A percentile compares a stretch with the other conserved stretches of the same genome.
These are phyloP conservation scores for Cosmopolites sordidus DNA, from an alignment of 2,888 invertebrate species.

Conservation along the genomic window DNA sequence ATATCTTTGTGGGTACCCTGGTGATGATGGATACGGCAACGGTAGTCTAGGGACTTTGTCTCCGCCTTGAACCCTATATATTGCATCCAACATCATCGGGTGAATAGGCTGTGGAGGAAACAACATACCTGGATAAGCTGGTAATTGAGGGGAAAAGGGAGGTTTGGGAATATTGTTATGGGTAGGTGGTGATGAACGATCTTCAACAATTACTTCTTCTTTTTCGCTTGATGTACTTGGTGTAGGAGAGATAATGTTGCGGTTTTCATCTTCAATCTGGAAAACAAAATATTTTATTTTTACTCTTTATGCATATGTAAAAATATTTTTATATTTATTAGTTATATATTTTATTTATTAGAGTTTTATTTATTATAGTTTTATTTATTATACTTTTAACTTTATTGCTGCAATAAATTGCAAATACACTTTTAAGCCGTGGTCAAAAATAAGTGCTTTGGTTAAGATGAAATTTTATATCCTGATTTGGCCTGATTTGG, in stretches of 20 bases:
- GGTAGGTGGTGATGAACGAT: slow-evolving; percentile 38
- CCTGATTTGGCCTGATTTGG: too few relatives aligned
- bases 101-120: slow-evolving; percentile 62
- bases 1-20: slow-evolving; percentile 48
- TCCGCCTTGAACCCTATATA: slow-evolving; percentile 57
- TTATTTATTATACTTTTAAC: too few relatives aligned
- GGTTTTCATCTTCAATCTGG: slow-evolving; percentile 73
- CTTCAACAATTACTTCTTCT: slow-evolving; percentile 41
- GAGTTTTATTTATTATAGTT: too few relatives aligned
- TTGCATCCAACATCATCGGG: slow-evolving; percentile 68
- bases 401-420: too few relatives aligned
- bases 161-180: slow-evolving; percentile 36
- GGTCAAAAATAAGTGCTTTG: too few relatives aligned
- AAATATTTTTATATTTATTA: too few relatives aligned
- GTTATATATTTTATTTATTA: too few relatives aligned
- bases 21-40: slow-evolving; percentile 55
- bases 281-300: slow-evolving; percentile 4
- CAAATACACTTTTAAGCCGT: too few relatives aligned
- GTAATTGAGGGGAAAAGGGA: slow-evolving; percentile 43
- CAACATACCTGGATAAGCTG: slow-evolving; percentile 50
- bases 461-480: too few relatives aligned
- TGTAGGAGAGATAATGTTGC: slow-evolving; percentile 70
- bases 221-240: slow-evolving; percentile 46
- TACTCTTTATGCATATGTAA: too few relatives aligned
- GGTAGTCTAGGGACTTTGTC: slow-evolving; percentile 58